Base-by-base conservation (phyloP, 2,888 invertebrate genomes). In the Nomada goodeniana region DNA sequence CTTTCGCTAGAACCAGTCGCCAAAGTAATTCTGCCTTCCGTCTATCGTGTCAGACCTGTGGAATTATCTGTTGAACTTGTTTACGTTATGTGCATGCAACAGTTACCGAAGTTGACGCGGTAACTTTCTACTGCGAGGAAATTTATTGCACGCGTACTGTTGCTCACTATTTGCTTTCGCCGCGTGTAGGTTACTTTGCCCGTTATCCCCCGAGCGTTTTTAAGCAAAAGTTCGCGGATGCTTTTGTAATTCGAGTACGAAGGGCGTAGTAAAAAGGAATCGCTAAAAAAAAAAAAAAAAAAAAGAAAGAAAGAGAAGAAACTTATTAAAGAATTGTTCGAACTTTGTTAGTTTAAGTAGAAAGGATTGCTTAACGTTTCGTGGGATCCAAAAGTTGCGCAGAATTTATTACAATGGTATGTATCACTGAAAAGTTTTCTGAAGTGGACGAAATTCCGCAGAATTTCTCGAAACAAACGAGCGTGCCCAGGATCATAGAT, bases 1-100 rank as follows among this genome's bases (percentile, higher is more conserved):
- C 53, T 63, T 4, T 10, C 57, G 15, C n/a, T 55, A 18, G 5
- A 7, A 10, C 15, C n/a, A 20, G 36, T 9, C 57, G 13, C 11
- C 36, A 60, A 65, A 73, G 23, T 64, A 81, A 78, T 68, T 73
- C 53, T 18, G n/a, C 11, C n/a, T 57, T 53, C 13, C 52, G 68
- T 20, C 23, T 26, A 42, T 9, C 50, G 20, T 53, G 61, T 15
- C 61, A n/a, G 11, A 3, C 59, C 7, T 2, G 23, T 20, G 42
- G n/a, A 42, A 55, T 77, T 53, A 55, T 68, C 64, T 55, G 20
- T 70, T 57, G 75, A 42, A 67, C 42, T 64, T 42, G 53, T 5
- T 18, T 52, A n/a, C 4, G 59, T 67, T 60, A 76, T 70, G 60
- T 44, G 67, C 64, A 29, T 11, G 59, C 23, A 47, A 53, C 69